phyloP scores from a whole-genome alignment of 1,140 invertebrate genomes.

The Formica selysi region DNA sequence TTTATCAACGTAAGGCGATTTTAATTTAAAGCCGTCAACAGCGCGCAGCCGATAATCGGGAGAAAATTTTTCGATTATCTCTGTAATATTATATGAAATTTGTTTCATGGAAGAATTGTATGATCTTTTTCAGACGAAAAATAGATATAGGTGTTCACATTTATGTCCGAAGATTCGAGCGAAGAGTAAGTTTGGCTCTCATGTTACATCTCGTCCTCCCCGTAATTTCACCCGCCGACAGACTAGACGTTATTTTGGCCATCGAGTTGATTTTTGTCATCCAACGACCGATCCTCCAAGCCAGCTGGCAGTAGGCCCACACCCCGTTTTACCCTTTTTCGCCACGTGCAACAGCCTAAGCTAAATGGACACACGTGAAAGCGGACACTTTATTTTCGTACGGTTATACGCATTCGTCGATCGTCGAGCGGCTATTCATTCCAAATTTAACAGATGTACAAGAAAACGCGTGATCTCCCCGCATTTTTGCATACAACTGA shows the following conservation, averaged over 20 bases:
- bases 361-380: conserved; percentile 10
- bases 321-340: conserved; percentile 28
- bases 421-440: neutral
- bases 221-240: neutral
- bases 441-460: neutral
- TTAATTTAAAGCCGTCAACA: conserved; percentile 36
- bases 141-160: too few species aligned
- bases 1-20: neutral
- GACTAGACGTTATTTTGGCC: conserved; percentile 41
- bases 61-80: too few species aligned
- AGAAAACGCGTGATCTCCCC: neutral
- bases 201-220: neutral
- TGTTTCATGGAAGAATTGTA: too few species aligned
- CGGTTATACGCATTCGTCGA: neutral
- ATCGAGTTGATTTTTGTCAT: conserved; percentile 37
- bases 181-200: too few species aligned
- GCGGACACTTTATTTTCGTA: conserved; percentile 37
- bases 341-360: conserved; percentile 24
- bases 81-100: too few species aligned
- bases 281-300: neutral
- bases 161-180: too few species aligned
- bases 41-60: neutral
- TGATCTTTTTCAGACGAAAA: too few species aligned
- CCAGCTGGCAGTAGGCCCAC: conserved; percentile 53
- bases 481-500: neutral